phyloP scores from a whole-genome alignment of 2,888 invertebrate genomes.

The Erebia palarica region DNA sequence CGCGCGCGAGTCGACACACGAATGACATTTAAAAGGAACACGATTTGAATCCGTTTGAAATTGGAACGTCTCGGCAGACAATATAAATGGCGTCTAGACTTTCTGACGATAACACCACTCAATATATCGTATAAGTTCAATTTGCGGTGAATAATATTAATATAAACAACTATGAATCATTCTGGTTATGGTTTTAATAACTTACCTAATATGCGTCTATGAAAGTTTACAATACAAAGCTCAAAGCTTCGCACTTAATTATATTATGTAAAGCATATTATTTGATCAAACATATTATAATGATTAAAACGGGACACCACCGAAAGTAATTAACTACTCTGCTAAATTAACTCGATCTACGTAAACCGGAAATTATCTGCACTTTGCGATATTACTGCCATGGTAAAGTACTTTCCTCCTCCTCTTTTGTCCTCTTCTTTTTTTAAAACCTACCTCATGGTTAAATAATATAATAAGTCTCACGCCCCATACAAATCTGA shows the following conservation, averaged over 20 bases:
- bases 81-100: conserved; percentile 78
- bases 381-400: neutral
- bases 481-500: too few species aligned
- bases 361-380: neutral
- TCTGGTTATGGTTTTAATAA: neutral
- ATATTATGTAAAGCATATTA: too few species aligned
- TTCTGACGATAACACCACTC: conserved; percentile 56
- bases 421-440: too few species aligned
- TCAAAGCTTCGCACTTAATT: too few species aligned
- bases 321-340: neutral
- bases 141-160: conserved; percentile 30
- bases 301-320: neutral
- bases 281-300: too few species aligned
- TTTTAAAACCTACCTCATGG: too few species aligned
- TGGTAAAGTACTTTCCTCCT: too few species aligned
- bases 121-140: conserved; percentile 33
- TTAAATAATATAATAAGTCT: too few species aligned
- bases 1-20: conserved; percentile 75
- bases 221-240: too few species aligned
- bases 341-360: neutral
- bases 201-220: too few species aligned
- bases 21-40: conserved; percentile 76
- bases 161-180: conserved; percentile 20
- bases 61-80: conserved; percentile 64
- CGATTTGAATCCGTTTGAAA: conserved; percentile 71